Conservation (phyloP, 2,888 invertebrate genomes). For the Opisthograptis luteolata region DNA sequence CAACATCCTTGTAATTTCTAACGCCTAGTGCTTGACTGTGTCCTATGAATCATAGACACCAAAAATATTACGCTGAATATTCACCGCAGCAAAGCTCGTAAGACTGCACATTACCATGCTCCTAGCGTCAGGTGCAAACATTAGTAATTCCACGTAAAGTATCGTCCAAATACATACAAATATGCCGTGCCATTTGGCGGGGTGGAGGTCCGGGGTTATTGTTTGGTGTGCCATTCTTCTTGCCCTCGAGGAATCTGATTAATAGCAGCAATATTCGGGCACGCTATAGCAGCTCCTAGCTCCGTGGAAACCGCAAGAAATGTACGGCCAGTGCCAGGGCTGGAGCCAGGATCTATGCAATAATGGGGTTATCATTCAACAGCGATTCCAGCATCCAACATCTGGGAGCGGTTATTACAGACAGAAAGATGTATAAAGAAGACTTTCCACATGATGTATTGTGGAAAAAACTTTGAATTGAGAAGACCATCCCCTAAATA, state of each 20-base stretch:
- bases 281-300: conserved; percentile 42
- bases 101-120: conserved; percentile 33
- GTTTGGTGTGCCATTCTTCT: conserved; percentile 69
- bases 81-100: conserved; percentile 15
- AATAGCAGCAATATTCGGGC: conserved; percentile 75
- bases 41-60: neutral
- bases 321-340: conserved; percentile 47
- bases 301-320: conserved; percentile 62
- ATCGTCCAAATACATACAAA: conserved; percentile 41
- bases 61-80: conserved; percentile 24
- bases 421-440: no score
- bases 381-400: no score
- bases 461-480: no score
- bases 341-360: neutral
- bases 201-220: conserved; percentile 50
- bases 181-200: conserved; percentile 37
- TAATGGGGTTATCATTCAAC: neutral
- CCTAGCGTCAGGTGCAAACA: conserved; percentile 38
- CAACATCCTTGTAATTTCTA: no score
- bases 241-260: conserved; percentile 66
- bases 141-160: conserved; percentile 46
- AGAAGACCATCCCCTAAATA: no score
- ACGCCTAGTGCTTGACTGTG: neutral
- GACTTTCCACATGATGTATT: no score
- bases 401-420: no score